phyloP scores from a whole-genome alignment of 2,888 invertebrate genomes.

The Sphaerophoria rueppellii region DNA sequence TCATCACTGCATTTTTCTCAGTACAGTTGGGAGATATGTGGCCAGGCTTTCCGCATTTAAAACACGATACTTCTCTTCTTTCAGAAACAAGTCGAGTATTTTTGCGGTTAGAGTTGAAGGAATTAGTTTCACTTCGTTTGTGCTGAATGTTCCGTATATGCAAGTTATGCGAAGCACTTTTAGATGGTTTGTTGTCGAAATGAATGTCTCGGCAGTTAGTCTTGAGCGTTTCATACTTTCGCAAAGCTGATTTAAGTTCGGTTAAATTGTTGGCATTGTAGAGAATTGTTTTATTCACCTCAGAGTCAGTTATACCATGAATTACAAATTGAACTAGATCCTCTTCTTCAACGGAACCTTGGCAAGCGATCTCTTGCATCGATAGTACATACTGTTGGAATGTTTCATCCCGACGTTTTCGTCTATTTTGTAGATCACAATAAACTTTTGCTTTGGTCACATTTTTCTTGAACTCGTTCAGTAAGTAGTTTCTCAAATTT shows the following conservation, averaged over 20 bases:
- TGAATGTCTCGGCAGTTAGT: not conserved
- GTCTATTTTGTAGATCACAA: constrained; percentile 23
- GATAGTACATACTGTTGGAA: constrained; percentile 37
- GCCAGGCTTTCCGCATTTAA: constrained; percentile 35
- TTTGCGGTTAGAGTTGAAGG: not conserved
- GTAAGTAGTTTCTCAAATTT: not conserved
- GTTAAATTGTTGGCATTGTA: constrained; percentile 27
- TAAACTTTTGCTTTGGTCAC: constrained; percentile 18
- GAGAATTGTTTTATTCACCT: constrained; percentile 17
- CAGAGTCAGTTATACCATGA: constrained; percentile 25
- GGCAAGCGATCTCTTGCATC: not conserved
- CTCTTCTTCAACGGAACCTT: constrained; percentile 19
- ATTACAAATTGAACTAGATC: constrained; percentile 40
- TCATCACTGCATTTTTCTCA: constrained; percentile 14
- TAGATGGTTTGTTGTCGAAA: not conserved
- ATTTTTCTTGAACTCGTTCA: constrained; percentile 12
- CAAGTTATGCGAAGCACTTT: not conserved
- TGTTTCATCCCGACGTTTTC: constrained; percentile 31
- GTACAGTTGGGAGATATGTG: constrained; percentile 41
- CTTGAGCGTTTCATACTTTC: constrained; percentile 18
- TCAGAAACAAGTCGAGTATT: not conserved
- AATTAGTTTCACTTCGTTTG: not conserved
- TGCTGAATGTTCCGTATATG: constrained; percentile 1
- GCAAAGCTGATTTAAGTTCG: constrained; percentile 29
- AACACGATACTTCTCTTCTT: constrained; percentile 31